Percentiles rank a stretch among this genome's conserved stretches.
phyloP scores from a whole-genome alignment of 2,888 invertebrate genomes.

The Tigriopus californicus region DNA sequence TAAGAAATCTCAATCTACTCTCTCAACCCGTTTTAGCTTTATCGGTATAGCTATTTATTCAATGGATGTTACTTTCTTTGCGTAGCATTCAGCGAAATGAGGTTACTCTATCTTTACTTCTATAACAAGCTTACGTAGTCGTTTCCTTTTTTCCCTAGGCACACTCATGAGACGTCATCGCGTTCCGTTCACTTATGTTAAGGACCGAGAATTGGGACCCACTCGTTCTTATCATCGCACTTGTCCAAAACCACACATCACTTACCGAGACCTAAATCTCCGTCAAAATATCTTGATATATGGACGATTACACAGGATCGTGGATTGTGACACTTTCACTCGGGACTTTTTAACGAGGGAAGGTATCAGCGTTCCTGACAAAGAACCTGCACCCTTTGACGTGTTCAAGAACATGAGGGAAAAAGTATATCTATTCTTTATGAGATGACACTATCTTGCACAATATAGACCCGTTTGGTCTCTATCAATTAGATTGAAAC shows the following conservation, averaged over 20 bases:
- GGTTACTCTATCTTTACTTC: too few species aligned
- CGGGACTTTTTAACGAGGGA: slow-evolving; percentile 60
- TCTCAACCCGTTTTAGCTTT: too few species aligned
- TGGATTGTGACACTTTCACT: slow-evolving; percentile 70
- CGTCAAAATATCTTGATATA: slow-evolving; percentile 58
- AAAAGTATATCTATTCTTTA: slow-evolving; percentile 17
- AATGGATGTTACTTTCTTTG: too few species aligned
- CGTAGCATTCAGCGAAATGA: too few species aligned
- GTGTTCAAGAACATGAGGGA: slow-evolving; percentile 26
- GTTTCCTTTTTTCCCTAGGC: slow-evolving; percentile 33
- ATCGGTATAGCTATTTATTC: too few species aligned
- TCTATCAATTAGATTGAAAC: not conserved
- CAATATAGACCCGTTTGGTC: not conserved
- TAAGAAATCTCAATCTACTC: too few species aligned
- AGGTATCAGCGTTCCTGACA: slow-evolving; percentile 48
- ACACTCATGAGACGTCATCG: slow-evolving; percentile 61
- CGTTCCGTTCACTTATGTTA: slow-evolving; percentile 52
- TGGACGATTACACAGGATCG: slow-evolving; percentile 59
- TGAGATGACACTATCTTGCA: not conserved
- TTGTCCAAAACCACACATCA: slow-evolving; percentile 31
- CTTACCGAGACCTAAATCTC: slow-evolving; percentile 68
- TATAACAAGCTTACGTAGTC: slow-evolving; percentile 20
- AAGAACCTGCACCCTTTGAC: slow-evolving; percentile 25
- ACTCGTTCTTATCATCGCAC: not conserved
- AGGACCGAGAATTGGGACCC: slow-evolving; percentile 42